phyloP scores from a whole-genome alignment of 2,797 vertebrate genomes.

The Mormyrops attenuatus region DNA sequence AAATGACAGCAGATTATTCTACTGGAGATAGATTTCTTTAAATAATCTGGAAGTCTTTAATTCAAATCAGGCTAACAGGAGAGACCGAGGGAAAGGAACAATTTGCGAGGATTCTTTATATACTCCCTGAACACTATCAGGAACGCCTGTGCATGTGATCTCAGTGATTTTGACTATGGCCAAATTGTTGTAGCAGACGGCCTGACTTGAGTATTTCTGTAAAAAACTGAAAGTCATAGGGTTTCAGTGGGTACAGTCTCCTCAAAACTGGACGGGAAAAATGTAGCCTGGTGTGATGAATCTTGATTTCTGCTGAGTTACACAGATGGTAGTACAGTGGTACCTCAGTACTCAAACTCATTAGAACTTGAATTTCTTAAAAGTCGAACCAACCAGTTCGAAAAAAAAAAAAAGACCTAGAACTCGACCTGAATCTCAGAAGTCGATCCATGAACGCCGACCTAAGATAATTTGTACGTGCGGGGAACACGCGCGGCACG shows the following conservation, averaged over 20 bases:
- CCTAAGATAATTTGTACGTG: no score
- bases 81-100: background rate
- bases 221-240: background rate
- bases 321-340: background rate
- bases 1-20: background rate
- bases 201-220: background rate
- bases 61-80: background rate
- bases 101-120: background rate
- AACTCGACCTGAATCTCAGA: no score
- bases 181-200: background rate
- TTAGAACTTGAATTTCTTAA: no score
- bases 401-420: no score
- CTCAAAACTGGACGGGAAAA: background rate
- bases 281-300: background rate
- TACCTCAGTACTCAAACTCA: no score
- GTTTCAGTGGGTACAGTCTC: background rate
- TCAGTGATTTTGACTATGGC: background rate
- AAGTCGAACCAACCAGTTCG: no score
- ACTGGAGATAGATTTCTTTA: background rate
- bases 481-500: no score
- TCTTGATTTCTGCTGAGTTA: background rate
- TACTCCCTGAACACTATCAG: background rate
- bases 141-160: background rate
- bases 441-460: no score
- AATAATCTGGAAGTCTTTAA: background rate